Conservation (phyloP, 2,113 vertebrate genomes). For the Tricholaema leucomelas region DNA sequence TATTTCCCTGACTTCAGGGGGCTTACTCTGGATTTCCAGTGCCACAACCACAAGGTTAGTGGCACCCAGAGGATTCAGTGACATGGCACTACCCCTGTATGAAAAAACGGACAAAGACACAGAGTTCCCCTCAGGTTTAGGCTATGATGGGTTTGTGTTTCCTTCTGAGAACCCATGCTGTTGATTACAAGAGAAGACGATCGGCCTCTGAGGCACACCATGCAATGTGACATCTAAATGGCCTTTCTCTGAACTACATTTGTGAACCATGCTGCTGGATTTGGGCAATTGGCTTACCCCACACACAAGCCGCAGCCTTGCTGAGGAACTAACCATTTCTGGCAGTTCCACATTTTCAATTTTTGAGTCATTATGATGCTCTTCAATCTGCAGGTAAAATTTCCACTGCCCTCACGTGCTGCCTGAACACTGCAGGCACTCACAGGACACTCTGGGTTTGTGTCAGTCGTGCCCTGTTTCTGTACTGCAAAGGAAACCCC, state of each 20-base stretch:
- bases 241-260: background rate
- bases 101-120: background rate
- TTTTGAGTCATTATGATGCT: background rate
- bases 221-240: background rate
- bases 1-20: background rate
- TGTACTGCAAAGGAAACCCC: background rate
- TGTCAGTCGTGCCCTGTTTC: background rate
- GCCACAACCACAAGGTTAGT: background rate
- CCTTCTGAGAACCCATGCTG: background rate
- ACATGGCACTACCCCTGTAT: background rate
- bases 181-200: background rate
- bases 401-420: background rate
- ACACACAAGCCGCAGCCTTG: background rate
- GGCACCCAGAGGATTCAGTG: background rate
- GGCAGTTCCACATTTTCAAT: background rate
- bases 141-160: background rate
- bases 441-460: rapidly evolving
- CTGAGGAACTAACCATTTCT: background rate
- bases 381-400: background rate
- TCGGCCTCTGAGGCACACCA: background rate
- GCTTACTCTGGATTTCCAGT: background rate
- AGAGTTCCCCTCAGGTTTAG: background rate
- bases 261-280: background rate
- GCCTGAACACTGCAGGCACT: background rate
- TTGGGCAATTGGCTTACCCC: background rate